A percentile compares a stretch with the other conserved stretches of the same genome.
phyloP scores from a whole-genome alignment of 2,888 invertebrate species.

The Ochropleura leucogaster region DNA sequence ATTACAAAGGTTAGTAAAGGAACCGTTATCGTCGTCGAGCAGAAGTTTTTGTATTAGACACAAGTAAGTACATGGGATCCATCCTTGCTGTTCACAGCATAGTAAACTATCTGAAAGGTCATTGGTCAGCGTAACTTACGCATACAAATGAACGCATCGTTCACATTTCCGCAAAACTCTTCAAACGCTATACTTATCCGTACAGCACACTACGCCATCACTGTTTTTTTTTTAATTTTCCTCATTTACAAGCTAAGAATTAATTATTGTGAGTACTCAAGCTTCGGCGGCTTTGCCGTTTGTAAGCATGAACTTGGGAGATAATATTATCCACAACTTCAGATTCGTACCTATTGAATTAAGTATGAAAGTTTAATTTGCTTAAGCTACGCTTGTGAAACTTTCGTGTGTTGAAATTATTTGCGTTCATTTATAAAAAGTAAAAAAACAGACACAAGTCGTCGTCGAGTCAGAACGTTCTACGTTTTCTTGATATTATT shows the following conservation, averaged over 20 bases:
- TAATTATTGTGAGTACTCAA: neutral
- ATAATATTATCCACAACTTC: neutral
- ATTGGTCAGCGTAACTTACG: slow-evolving; percentile 59
- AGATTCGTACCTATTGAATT: neutral
- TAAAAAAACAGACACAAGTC: too few species aligned
- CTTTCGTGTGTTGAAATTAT: neutral
- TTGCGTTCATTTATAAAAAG: too few species aligned
- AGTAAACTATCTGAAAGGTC: slow-evolving; percentile 67
- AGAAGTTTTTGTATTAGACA: slow-evolving; percentile 15
- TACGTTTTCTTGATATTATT: neutral
- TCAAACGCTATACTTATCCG: slow-evolving; percentile 32
- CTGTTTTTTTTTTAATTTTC: neutral
- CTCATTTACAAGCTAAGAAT: neutral
- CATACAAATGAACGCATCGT: slow-evolving; percentile 65
- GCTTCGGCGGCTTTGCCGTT: neutral
- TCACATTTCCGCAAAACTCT: slow-evolving; percentile 67
- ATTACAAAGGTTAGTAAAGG: slow-evolving; percentile 2
- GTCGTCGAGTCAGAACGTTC: neutral
- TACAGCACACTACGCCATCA: neutral
- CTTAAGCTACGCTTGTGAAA: neutral
- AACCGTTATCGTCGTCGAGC: slow-evolving; percentile 10
- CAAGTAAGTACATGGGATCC: slow-evolving; percentile 20
- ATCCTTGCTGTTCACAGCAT: slow-evolving; percentile 62
- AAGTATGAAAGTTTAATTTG: neutral
- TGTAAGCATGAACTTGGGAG: neutral